These are phyloP conservation scores for Spisula subtruncata DNA, from an alignment of 2,888 invertebrate genomes.

Conservation along the genomic window DNA sequence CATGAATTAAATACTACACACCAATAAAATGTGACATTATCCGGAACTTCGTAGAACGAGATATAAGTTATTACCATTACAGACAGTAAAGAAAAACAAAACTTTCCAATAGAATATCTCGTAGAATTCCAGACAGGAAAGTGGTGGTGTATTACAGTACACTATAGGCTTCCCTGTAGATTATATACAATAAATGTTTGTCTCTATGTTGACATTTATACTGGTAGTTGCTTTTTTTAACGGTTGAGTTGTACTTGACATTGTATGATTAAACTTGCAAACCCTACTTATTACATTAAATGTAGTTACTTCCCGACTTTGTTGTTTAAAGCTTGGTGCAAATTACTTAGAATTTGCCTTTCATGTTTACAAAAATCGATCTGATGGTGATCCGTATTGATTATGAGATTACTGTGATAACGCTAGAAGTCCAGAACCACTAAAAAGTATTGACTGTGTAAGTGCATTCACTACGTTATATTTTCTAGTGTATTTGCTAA, in stretches of 20 bases:
- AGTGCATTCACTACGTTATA: slow-evolving; percentile 74
- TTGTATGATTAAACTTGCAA: no score
- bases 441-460: not conserved
- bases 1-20: no score
- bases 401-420: no score
- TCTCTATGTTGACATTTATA: not conserved
- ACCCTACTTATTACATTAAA: no score
- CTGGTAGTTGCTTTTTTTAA: not conserved
- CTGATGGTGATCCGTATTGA: no score
- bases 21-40: not conserved
- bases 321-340: no score
- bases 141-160: not conserved
- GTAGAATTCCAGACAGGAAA: not conserved
- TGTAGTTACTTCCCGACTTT: no score
- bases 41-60: not conserved
- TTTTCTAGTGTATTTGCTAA: slow-evolving; percentile 97
- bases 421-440: no score
- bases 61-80: not conserved
- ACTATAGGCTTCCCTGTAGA: not conserved
- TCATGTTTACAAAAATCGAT: no score
- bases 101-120: not conserved
- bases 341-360: no score
- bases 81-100: no score
- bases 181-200: not conserved
- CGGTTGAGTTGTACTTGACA: not conserved